These are phyloP conservation scores for Tragulus kanchil DNA, from an alignment of 2,113 vertebrate species.

Conservation along the genomic window DNA sequence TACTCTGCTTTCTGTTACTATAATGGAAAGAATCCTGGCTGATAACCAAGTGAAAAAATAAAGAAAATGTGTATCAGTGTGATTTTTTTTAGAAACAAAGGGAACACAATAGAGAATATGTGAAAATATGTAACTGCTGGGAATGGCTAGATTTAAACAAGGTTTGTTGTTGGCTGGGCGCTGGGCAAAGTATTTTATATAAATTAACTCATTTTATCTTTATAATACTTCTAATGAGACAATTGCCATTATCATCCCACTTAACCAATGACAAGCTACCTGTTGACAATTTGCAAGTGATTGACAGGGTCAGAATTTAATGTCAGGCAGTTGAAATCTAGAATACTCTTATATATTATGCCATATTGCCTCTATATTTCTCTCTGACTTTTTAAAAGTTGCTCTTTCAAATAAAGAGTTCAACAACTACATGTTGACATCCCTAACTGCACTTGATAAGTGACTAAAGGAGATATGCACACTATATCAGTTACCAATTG, in stretches of 20 bases:
- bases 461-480: neutral
- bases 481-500: neutral
- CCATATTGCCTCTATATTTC: neutral
- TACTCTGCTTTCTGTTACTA: conserved; percentile 10
- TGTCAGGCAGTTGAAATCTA: neutral
- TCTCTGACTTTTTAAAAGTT: neutral
- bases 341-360: neutral
- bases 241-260: neutral
- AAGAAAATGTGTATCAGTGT: neutral
- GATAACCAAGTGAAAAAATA: neutral
- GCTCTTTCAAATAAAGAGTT: conserved; percentile 18
- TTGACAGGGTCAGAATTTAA: neutral
- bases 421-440: neutral
- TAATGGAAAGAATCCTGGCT: neutral
- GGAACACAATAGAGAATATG: conserved; percentile 3
- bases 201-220: neutral
- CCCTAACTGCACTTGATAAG: neutral
- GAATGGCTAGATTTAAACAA: neutral
- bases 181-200: neutral
- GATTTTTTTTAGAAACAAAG: neutral
- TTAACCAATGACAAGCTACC: neutral
- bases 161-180: neutral
- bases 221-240: neutral
- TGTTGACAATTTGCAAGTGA: conserved; percentile 13
- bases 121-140: neutral